Percentiles rank a stretch among this genome's conserved stretches.
These are phyloP conservation scores for Eudemis profundana DNA, from an alignment of 2,888 invertebrate genomes.

Conservation along the genomic window DNA sequence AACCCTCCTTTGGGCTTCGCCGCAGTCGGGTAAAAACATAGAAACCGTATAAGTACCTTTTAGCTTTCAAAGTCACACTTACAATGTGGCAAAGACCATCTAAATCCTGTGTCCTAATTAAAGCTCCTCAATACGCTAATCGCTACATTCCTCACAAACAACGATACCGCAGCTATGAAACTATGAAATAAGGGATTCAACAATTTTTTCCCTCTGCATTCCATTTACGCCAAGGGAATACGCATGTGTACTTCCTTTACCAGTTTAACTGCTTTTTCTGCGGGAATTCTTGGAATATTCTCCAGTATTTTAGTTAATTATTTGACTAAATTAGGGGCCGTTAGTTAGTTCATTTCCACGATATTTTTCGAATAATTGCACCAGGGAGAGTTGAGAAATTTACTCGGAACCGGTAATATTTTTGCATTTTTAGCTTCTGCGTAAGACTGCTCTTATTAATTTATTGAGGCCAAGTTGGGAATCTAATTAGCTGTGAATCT, in stretches of 20 bases:
- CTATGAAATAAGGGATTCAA: slow-evolving; percentile 47
- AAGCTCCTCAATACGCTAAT: slow-evolving; percentile 2
- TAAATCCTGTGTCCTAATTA: too few species aligned
- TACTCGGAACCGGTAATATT: slow-evolving; percentile 14
- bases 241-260: slow-evolving; percentile 56
- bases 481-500: slow-evolving; percentile 10
- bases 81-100: too few species aligned
- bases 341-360: slow-evolving; percentile 44
- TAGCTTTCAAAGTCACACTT: too few species aligned
- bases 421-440: slow-evolving; percentile 27
- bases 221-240: slow-evolving; percentile 53
- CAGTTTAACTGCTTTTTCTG: slow-evolving; percentile 45
- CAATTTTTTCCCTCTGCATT: slow-evolving; percentile 54
- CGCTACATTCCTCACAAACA: slow-evolving; percentile 3
- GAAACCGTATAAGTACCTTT: too few species aligned
- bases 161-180: slow-evolving; percentile 17
- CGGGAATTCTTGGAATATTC: slow-evolving; percentile 47
- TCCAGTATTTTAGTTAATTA: slow-evolving; percentile 52
- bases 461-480: slow-evolving; percentile 17
- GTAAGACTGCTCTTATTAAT: slow-evolving; percentile 29
- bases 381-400: slow-evolving; percentile 33
- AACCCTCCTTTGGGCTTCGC: too few species aligned
- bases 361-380: slow-evolving; percentile 41
- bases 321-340: slow-evolving; percentile 49
- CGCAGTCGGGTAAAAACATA: too few species aligned